Conservation (phyloP, 2,888 invertebrate genomes). For the Cerastis rubricosa region DNA sequence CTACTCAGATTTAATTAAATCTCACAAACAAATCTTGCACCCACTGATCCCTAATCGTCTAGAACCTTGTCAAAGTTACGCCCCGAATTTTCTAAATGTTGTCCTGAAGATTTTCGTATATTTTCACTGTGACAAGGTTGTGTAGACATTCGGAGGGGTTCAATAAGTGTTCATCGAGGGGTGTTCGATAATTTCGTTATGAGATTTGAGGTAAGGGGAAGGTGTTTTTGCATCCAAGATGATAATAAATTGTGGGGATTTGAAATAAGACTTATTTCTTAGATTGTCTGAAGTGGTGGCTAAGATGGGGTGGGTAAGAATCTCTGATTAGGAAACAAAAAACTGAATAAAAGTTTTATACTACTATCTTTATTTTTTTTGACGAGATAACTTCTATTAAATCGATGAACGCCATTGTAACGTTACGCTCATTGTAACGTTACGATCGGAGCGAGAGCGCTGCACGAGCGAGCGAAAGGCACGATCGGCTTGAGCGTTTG, state of each 20-base stretch:
- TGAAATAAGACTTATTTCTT: conserved; percentile 26
- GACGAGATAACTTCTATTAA: no score
- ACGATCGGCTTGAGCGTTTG: no score
- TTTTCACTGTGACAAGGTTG: conserved; percentile 56
- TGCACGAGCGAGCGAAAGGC: no score
- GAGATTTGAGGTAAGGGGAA: conserved; percentile 64
- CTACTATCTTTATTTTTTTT: background rate
- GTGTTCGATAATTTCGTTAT: conserved; percentile 60
- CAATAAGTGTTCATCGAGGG: conserved; percentile 52
- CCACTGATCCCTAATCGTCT: conserved; percentile 54
- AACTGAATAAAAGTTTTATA: no score
- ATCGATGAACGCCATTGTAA: no score
- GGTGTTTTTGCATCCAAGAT: conserved; percentile 41
- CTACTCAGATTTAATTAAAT: conserved; percentile 25
- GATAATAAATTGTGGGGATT: conserved; percentile 56
- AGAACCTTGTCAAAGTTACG: conserved; percentile 53
- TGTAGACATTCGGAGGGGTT: conserved; percentile 27
- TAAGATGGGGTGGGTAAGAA: background rate
- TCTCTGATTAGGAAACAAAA: background rate
- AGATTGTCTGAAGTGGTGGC: conserved; percentile 9
- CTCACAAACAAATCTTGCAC: conserved; percentile 35
- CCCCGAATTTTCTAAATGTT: conserved; percentile 45
- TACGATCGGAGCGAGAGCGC: no score
- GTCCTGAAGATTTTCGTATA: conserved; percentile 29
- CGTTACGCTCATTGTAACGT: no score